Base-by-base conservation (phyloP, 2,797 vertebrate species). In the Catharus ustulatus region DNA sequence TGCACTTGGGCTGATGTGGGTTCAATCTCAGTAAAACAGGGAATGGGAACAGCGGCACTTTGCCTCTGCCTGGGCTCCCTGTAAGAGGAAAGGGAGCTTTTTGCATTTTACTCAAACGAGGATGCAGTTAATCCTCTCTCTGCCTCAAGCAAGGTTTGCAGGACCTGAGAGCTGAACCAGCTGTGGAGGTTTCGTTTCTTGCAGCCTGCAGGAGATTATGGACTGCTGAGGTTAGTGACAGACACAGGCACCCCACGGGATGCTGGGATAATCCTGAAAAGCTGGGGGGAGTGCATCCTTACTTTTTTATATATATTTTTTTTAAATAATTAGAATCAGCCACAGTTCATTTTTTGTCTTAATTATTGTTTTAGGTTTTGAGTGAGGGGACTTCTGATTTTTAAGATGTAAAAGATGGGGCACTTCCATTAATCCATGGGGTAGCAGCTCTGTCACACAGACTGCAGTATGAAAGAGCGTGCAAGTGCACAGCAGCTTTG, bases 91-190 rank as follows among this genome's bases (percentile, higher is more conserved):
- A 34, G 9, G 13, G 29, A 77, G 14, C 5, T 58, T 72, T 87
- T 40, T 40, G 62, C 0, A 0, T 26, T 4, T 66, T 42, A 3
- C 18, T 77, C 24, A 24, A 30, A 49, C 0, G 7, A 74, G 30
- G 42, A 54, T 58, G 42, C 58, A 64, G 12, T 76, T 88, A 76
- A 80, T 83, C 48, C 6, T 72, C 67, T 84, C 5, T 72, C 67
- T 87, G 38, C 21, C 40, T 57, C 34, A 22, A 40, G 24, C 30
- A 63, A 49, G 11, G 15, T 46, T 75, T 68, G 54, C 42, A 72
- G 55, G 64, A 74, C 18, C 19, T 15, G 34, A 40, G 43, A 42
- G 12, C 42, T 54, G 66, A 87, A 42, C 54, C 64, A 81, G 42
- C 34, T 75, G 36, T 32, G 75, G 21, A 73, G n/a, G 38, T 52